A percentile compares a stretch with the other conserved stretches of the same genome.
phyloP scores from a whole-genome alignment of 1,140 invertebrate species.

The Drosophila varians region DNA sequence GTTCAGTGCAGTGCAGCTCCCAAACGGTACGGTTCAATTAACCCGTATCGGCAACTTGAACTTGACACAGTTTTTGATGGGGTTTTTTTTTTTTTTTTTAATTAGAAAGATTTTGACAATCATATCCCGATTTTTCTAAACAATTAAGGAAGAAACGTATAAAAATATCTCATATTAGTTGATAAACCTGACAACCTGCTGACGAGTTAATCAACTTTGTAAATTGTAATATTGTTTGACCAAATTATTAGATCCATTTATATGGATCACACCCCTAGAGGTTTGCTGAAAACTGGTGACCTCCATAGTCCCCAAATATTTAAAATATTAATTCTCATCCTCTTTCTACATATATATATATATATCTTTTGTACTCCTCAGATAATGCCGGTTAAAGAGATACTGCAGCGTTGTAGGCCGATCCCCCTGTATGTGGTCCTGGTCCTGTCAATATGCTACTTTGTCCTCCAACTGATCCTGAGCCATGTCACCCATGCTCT shows the following conservation, averaged over 20 bases:
- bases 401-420: slow-evolving; percentile 88
- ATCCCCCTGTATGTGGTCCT: slow-evolving; percentile 89
- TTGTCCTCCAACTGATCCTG: slow-evolving; percentile 89
- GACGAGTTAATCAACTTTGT: background rate
- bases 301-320: slow-evolving; percentile 18
- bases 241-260: slow-evolving; percentile 10
- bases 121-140: too few relatives aligned
- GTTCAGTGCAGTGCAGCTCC: slow-evolving; percentile 23
- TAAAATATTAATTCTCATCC: slow-evolving; percentile 30
- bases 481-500: slow-evolving; percentile 93
- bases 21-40: slow-evolving; percentile 15
- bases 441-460: slow-evolving; percentile 88
- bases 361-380: background rate
- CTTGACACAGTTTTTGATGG: slow-evolving; percentile 47
- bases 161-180: too few relatives aligned
- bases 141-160: too few relatives aligned
- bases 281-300: slow-evolving; percentile 23
- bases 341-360: background rate
- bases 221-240: slow-evolving; percentile 8
- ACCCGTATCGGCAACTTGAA: slow-evolving; percentile 29
- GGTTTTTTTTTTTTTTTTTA: background rate
- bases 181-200: background rate
- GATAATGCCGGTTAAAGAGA: slow-evolving; percentile 89
- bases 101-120: too few relatives aligned
- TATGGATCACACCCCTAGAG: slow-evolving; percentile 26